These are phyloP conservation scores for Suricata suricatta DNA, from an alignment of 2,113 vertebrate genomes.

Conservation along the genomic window DNA sequence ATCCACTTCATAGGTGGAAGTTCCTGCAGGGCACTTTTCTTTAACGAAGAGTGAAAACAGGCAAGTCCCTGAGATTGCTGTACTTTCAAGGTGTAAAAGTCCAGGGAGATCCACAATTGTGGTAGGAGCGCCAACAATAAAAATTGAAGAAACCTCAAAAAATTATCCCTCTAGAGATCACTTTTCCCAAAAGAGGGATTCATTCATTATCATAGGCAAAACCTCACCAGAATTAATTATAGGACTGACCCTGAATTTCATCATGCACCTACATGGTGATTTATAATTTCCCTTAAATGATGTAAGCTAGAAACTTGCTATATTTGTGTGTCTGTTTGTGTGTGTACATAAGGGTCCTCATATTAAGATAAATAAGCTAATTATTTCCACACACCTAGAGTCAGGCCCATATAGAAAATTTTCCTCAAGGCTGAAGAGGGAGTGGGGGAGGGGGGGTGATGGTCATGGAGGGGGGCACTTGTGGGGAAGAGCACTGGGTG, in stretches of 20 bases:
- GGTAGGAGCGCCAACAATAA: background rate
- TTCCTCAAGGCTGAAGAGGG: background rate
- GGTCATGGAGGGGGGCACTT: too few relatives aligned
- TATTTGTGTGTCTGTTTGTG: background rate
- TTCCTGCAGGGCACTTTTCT: background rate
- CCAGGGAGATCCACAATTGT: background rate
- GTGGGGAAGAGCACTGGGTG: too few relatives aligned
- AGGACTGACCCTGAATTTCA: background rate
- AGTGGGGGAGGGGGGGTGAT: too few relatives aligned
- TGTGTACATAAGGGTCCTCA: background rate
- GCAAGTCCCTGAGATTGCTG: background rate
- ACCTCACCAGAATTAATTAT: slow-evolving; percentile 3
- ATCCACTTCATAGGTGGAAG: background rate
- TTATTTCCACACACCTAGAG: background rate
- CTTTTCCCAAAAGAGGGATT: background rate
- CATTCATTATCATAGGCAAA: background rate
- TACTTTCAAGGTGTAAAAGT: background rate
- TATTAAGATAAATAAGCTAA: slow-evolving; percentile 1
- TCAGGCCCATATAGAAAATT: background rate
- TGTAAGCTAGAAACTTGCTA: background rate
- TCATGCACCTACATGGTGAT: background rate
- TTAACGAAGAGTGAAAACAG: background rate
- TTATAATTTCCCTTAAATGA: background rate
- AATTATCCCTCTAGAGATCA: background rate
- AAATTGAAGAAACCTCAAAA: background rate